Percentiles rank a stretch among this genome's conserved stretches.
phyloP scores from a whole-genome alignment of 2,888 invertebrate species.

The Drosophila dives region DNA sequence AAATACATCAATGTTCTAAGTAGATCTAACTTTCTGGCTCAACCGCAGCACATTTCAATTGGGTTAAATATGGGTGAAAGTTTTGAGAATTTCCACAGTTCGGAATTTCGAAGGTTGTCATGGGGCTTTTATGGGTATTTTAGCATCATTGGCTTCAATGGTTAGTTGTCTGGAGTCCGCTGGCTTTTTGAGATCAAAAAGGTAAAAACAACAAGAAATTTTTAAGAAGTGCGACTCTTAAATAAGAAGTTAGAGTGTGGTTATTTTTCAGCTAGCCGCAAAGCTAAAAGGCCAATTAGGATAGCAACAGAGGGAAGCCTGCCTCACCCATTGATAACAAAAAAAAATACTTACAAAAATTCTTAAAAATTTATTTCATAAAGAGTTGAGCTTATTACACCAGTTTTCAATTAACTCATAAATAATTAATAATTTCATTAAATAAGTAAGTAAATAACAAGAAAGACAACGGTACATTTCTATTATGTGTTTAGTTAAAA shows the following conservation, averaged over 20 bases:
- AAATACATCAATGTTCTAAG: slow-evolving; percentile 8
- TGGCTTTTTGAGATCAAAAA: background rate
- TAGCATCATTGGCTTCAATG: slow-evolving; percentile 6
- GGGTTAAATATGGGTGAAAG: slow-evolving; percentile 23
- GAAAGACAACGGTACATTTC: background rate
- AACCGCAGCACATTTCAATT: slow-evolving; percentile 52
- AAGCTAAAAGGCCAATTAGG: background rate
- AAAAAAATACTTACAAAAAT: background rate
- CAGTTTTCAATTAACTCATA: background rate
- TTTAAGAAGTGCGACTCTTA: no score
- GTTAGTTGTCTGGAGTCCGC: background rate
- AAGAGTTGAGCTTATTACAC: background rate
- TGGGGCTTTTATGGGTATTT: background rate
- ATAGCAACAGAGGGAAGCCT: background rate
- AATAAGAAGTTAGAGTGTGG: background rate
- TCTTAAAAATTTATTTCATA: background rate
- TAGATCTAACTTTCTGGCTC: slow-evolving; percentile 33
- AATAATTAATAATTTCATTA: background rate
- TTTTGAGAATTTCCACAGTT: background rate
- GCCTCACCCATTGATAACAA: background rate
- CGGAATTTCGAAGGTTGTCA: background rate
- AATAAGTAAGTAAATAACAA: background rate
- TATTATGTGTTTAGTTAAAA: background rate
- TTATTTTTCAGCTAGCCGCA: background rate
- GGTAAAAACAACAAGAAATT: no score